Evolutionary conservation across 2,797 vertebrate species (phyloP), one percentile per base, ranked within the genome.

Genomic region (Chelonia mydas): DNA sequence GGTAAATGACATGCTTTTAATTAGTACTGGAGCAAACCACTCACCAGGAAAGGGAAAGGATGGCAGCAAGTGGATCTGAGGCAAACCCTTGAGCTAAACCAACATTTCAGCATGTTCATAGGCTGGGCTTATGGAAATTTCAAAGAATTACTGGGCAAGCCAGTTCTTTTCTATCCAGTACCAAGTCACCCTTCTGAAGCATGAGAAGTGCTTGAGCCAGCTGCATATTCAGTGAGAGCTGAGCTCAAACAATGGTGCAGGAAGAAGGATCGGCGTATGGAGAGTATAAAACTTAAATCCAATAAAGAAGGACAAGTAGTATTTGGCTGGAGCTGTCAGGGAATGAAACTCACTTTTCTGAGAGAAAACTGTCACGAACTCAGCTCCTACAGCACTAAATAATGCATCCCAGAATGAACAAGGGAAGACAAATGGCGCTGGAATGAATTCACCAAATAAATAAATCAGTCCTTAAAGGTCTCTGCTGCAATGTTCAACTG

Each of bases 31-130:
- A 45, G 47, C 9, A 45, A 65, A 54, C 23, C 2, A 17, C 49
- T 9, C 11, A 28, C 25, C 2, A 0, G 28, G 1, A 7, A 3
- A 1, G 1, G 1, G 77, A 45, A 12, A n/a, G 21, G 16, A 68
- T 50, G 51, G 8, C 27, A 45, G 27, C 45, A 37, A 37, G 9
- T 3, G 0, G 0, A 0, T 15, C 2, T 55, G 79, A 28, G 68
- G 65, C 21, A 27, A 80, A 76, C 41, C 2, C 13, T 19, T 1
- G 57, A 23, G 31, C 47, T 1, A 6, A 1, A 2, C 1, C 5
- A 4, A 19, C 31, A 3, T 28, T 41, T 3, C 0, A 59, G 87
- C 33, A 2, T 5, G 57, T 61, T 47, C 37, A 5, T 6, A 5
- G n/a, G 11, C 33, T 45, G 33, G 88, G 45, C 57, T 54, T 10